A percentile compares a stretch with the other conserved stretches of the same genome.
phyloP scores from a whole-genome alignment of 2,113 vertebrate genomes.

The Asarcornis scutulata region DNA sequence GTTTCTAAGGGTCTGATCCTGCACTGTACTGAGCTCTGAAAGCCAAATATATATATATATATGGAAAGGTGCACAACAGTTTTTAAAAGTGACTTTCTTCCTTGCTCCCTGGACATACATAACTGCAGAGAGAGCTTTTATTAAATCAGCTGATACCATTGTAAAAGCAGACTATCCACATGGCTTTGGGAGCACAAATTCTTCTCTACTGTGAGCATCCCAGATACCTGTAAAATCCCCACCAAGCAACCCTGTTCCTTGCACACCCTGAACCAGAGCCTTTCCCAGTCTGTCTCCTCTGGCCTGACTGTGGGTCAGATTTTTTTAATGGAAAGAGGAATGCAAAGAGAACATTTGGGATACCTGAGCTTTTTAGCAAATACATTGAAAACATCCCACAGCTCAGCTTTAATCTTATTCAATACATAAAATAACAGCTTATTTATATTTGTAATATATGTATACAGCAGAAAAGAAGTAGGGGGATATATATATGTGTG shows the following conservation, averaged over 20 bases:
- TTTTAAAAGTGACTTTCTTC: background rate
- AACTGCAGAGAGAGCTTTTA: background rate
- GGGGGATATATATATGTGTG: background rate
- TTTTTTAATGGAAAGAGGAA: background rate
- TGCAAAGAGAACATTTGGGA: background rate
- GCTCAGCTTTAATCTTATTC: background rate
- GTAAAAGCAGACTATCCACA: background rate
- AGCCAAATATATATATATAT: fast-evolving
- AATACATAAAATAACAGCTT: background rate
- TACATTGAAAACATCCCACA: background rate
- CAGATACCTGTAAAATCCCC: background rate
- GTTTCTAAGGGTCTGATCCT: background rate
- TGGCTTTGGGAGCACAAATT: background rate
- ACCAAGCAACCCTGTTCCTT: background rate
- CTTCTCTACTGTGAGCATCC: background rate
- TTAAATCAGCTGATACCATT: background rate
- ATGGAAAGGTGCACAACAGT: background rate
- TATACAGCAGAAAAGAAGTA: conserved; percentile 12
- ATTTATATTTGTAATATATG: background rate
- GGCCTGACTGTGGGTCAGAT: background rate
- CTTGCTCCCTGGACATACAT: background rate
- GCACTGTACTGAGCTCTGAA: background rate
- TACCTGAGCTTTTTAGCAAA: background rate
- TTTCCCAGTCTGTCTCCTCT: background rate
- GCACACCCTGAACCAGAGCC: background rate